Percentiles rank a stretch among this genome's conserved stretches.
phyloP scores from a whole-genome alignment of 2,113 vertebrate species.

The Cyanoramphus novaezelandiae region DNA sequence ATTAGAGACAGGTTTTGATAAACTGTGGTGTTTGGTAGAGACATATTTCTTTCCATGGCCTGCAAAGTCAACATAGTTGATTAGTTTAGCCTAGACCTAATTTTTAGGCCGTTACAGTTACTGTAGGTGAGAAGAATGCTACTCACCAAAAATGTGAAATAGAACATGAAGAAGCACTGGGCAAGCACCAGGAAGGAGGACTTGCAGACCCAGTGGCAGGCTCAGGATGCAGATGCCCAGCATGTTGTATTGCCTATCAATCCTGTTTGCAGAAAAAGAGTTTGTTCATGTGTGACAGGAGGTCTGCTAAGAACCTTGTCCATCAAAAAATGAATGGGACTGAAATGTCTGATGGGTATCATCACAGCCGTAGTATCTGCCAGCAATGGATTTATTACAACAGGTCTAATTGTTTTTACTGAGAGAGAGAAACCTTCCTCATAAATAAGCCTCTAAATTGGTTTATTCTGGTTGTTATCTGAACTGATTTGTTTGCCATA shows the following conservation, averaged over 20 bases:
- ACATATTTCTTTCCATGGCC: not conserved
- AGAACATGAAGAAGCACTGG: not conserved
- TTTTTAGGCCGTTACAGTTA: not conserved
- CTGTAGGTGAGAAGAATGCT: not conserved
- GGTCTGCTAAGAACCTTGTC: not conserved
- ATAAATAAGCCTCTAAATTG: not conserved
- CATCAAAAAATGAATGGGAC: not conserved
- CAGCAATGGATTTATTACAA: not conserved
- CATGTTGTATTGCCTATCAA: not conserved
- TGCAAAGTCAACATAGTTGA: not conserved
- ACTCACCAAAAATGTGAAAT: not conserved
- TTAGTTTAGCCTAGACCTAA: not conserved
- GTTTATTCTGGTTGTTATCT: not conserved
- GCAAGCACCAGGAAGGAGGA: not conserved
- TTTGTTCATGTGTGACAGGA: not conserved
- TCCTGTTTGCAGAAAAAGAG: not conserved
- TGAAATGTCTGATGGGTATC: not conserved
- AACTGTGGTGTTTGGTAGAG: not conserved
- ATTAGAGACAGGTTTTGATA: not conserved
- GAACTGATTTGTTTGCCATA: not conserved
- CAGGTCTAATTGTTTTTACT: not conserved
- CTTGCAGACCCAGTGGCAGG: not conserved
- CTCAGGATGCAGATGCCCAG: not conserved
- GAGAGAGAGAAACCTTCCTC: not conserved
- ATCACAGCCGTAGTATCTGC: not conserved